Evolutionary conservation across 2,888 invertebrate species (phyloP).

Genomic region (Tineola bisselliella): DNA sequence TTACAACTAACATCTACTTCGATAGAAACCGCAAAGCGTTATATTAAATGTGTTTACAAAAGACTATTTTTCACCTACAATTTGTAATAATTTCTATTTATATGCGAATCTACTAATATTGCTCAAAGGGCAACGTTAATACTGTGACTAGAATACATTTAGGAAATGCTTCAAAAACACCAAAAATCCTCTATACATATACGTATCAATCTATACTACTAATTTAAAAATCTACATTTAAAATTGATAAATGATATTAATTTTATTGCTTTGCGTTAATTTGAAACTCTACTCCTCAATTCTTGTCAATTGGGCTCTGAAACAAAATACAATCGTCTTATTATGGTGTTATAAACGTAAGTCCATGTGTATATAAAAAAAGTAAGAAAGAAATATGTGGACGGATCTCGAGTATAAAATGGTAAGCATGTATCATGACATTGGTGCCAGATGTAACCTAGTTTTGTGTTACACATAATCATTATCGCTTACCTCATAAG

Average conservation of each 20-base stretch:
- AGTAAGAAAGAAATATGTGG: too few relatives aligned
- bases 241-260: constrained; percentile 23
- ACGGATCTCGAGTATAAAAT: too few relatives aligned
- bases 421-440: neutral
- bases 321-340: constrained; percentile 22
- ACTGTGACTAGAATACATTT: constrained; percentile 60
- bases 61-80: neutral
- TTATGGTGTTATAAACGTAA: too few relatives aligned
- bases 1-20: neutral
- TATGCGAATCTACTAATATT: constrained; percentile 3
- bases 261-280: constrained; percentile 40
- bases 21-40: neutral
- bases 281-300: constrained; percentile 21
- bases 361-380: too few relatives aligned
- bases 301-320: constrained; percentile 59
- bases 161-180: constrained; percentile 30
- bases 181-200: neutral
- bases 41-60: too few relatives aligned
- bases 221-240: constrained; percentile 4
- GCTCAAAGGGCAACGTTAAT: constrained; percentile 17
- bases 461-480: neutral
- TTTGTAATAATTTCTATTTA: neutral
- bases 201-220: neutral
- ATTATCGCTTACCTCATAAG: constrained; percentile 60
- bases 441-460: neutral